Evolutionary conservation across 2,113 vertebrate genomes (phyloP).

Genomic region (Centropus unirufus): DNA sequence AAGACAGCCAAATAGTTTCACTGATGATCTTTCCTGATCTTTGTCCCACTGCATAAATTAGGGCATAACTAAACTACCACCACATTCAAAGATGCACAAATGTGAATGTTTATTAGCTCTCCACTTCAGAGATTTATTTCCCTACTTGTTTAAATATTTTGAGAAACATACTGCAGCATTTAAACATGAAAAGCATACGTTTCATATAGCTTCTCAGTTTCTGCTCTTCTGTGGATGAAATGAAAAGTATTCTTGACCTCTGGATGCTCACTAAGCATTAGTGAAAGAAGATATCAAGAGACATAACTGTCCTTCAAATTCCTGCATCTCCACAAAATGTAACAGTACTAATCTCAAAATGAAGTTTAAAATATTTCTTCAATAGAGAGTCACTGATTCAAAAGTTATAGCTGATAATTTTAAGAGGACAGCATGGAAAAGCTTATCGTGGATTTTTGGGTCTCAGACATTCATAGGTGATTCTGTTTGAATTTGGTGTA

Average conservation of each 20-base stretch:
- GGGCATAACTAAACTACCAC: conserved; percentile 15
- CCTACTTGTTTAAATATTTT: conserved; percentile 75
- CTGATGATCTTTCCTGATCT: conserved; percentile 66
- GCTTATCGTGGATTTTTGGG: not conserved
- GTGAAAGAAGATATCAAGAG: conserved; percentile 54
- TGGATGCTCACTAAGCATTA: conserved; percentile 56
- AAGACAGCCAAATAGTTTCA: conserved; percentile 54
- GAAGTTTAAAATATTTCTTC: not conserved
- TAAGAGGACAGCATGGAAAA: not conserved
- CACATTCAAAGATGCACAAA: conserved; percentile 48
- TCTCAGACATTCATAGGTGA: not conserved
- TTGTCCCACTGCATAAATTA: conserved; percentile 55
- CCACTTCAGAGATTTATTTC: conserved; percentile 74
- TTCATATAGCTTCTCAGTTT: conserved; percentile 62
- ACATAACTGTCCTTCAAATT: not conserved
- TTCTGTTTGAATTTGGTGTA: not conserved
- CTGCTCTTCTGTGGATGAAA: conserved; percentile 65
- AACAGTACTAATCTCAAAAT: not conserved
- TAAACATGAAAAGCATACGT: conserved; percentile 68
- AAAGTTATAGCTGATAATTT: not conserved
- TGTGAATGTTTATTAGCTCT: conserved; percentile 74
- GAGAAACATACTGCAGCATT: conserved; percentile 70
- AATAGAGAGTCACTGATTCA: not conserved
- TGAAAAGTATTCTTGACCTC: conserved; percentile 62
- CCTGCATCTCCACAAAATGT: not conserved